phyloP scores from a whole-genome alignment of 2,113 vertebrate genomes.

The Embiotoca jacksoni region DNA sequence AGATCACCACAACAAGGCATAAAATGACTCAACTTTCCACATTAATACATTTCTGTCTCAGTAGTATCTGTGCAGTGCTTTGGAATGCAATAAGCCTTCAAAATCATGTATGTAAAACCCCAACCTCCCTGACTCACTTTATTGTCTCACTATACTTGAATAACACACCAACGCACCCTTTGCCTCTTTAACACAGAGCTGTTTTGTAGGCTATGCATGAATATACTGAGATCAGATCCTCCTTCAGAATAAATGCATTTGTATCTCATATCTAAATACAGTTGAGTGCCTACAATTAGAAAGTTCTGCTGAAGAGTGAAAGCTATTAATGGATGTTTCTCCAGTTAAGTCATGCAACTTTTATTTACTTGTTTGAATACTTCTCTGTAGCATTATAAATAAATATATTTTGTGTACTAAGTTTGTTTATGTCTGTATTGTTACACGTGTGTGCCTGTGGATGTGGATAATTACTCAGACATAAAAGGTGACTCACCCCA shows the following conservation, averaged over 20 bases:
- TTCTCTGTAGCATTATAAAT: constrained; percentile 9
- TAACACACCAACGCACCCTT: not conserved
- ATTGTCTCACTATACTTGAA: constrained; percentile 24
- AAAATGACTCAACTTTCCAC: constrained; percentile 3
- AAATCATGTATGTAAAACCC: constrained; percentile 2
- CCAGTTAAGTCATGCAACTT: not conserved
- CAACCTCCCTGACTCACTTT: constrained; percentile 5
- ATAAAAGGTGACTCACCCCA: constrained; percentile 73
- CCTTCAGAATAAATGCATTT: not conserved
- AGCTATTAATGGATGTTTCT: not conserved
- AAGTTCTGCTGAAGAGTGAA: not conserved
- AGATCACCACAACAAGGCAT: not conserved
- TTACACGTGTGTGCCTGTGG: constrained; percentile 41
- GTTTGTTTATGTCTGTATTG: constrained; percentile 50
- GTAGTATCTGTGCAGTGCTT: not conserved
- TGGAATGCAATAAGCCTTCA: constrained; percentile 9
- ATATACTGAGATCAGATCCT: not conserved
- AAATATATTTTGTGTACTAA: constrained; percentile 12
- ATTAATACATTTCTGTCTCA: constrained; percentile 2
- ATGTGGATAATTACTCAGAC: constrained; percentile 73
- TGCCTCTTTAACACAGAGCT: too few species aligned
- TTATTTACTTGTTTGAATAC: not conserved
- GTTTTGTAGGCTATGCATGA: constrained; percentile 4
- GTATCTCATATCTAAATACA: not conserved
- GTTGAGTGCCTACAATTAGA: not conserved